Evolutionary conservation across 2,888 invertebrate genomes (phyloP).

Genomic region (Hedychridium roseum): DNA sequence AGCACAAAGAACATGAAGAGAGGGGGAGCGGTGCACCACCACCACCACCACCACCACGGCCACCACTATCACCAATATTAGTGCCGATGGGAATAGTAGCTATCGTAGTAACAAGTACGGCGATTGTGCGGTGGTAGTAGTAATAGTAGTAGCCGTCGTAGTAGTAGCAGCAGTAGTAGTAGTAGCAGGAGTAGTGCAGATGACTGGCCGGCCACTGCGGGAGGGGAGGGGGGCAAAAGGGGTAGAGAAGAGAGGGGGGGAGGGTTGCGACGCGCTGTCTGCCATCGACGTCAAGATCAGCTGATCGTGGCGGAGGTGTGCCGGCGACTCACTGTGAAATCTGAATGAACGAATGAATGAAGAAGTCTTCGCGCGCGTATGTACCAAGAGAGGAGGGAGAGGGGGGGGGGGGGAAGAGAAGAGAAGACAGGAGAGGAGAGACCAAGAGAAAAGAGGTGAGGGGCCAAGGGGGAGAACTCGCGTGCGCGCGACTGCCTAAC

Average conservation of each 20-base stretch:
- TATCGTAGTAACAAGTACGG: too few relatives aligned
- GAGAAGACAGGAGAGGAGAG: slow-evolving; percentile 17
- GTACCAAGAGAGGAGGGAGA: slow-evolving; percentile 24
- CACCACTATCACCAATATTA: not conserved
- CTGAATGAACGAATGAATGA: slow-evolving; percentile 50
- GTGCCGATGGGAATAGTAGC: too few relatives aligned
- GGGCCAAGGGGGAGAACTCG: slow-evolving; percentile 30
- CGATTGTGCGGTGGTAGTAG: too few relatives aligned
- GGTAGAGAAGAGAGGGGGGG: slow-evolving; percentile 34
- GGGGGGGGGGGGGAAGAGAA: slow-evolving; percentile 13
- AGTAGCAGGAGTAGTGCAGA: slow-evolving; percentile 20
- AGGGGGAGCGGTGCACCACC: too few relatives aligned
- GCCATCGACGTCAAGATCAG: slow-evolving; percentile 39
- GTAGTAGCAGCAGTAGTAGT: slow-evolving; percentile 19
- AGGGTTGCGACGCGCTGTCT: slow-evolving; percentile 60
- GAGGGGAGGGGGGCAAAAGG: slow-evolving; percentile 24
- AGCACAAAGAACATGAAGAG: too few relatives aligned
- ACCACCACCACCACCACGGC: not conserved
- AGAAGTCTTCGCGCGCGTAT: slow-evolving; percentile 49
- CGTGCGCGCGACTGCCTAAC: slow-evolving; percentile 39
- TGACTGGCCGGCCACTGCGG: slow-evolving; percentile 20
- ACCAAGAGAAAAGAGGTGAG: too few relatives aligned
- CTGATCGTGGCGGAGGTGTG: slow-evolving; percentile 43
- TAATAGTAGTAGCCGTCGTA: too few relatives aligned
- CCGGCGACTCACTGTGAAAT: slow-evolving; percentile 45